A percentile compares a stretch with the other conserved stretches of the same genome.
These are phyloP conservation scores for Ceyx cyanopectus DNA, from an alignment of 2,113 vertebrate genomes.

Conservation along the genomic window DNA sequence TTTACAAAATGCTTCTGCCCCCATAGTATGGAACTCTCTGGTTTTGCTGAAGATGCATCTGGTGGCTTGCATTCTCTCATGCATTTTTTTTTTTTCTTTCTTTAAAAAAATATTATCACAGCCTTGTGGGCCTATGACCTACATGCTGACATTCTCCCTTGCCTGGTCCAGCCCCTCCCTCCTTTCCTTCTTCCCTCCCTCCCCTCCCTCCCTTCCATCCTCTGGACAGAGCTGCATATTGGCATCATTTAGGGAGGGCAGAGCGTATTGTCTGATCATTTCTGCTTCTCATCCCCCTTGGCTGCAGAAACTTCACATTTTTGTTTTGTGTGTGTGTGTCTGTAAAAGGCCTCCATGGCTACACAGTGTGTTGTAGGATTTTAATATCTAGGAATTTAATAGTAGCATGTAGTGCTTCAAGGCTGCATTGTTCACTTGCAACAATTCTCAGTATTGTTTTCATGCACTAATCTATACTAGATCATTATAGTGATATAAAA, in stretches of 20 bases:
- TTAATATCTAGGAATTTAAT: slow-evolving; percentile 70
- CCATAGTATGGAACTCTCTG: background rate
- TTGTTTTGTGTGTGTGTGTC: slow-evolving; percentile 41
- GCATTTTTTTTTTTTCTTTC: background rate
- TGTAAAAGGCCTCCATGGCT: slow-evolving; percentile 62
- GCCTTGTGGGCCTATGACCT: slow-evolving; percentile 40
- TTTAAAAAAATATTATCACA: background rate
- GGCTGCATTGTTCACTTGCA: slow-evolving; percentile 66
- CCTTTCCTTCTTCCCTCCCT: background rate
- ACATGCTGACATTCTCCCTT: background rate
- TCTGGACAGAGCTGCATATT: slow-evolving; percentile 47
- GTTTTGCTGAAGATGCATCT: slow-evolving; percentile 20
- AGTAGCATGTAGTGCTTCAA: slow-evolving; percentile 50
- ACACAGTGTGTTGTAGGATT: slow-evolving; percentile 55
- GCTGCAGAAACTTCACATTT: slow-evolving; percentile 59
- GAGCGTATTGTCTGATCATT: slow-evolving; percentile 59
- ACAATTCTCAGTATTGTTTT: slow-evolving; percentile 69
- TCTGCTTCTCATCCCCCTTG: slow-evolving; percentile 61
- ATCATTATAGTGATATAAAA: slow-evolving; percentile 63
- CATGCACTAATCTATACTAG: slow-evolving; percentile 54
- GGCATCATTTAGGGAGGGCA: slow-evolving; percentile 30
- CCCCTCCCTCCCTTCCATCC: background rate
- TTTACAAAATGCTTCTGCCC: slow-evolving; percentile 5
- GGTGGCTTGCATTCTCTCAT: background rate
- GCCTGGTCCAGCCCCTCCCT: slow-evolving; percentile 28